Conservation (phyloP, 2,113 vertebrate genomes). For the Cyprinodon brontotheroides region DNA sequence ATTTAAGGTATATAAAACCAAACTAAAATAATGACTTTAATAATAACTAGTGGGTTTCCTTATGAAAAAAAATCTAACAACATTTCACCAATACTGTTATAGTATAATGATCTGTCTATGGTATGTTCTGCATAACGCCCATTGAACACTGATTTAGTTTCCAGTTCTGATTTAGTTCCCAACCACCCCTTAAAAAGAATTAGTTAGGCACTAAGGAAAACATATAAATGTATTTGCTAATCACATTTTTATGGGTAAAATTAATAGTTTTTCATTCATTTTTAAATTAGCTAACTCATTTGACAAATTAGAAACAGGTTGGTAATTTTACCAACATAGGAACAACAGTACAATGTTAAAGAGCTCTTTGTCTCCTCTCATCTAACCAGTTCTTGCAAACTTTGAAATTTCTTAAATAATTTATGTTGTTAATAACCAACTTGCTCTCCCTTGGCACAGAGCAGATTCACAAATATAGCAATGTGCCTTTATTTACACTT, state of each 20-base stretch:
- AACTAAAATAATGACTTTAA: not conserved
- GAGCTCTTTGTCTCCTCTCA: constrained; percentile 20
- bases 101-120: not conserved
- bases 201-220: not conserved
- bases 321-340: not conserved
- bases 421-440: constrained; percentile 80
- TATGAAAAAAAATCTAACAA: not conserved
- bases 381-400: constrained; percentile 70
- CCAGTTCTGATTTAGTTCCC: not conserved
- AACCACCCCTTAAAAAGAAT: not conserved
- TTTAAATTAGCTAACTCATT: not conserved
- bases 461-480: constrained; percentile 74
- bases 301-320: not conserved
- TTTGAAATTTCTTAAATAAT: constrained; percentile 82
- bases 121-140: not conserved
- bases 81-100: not conserved
- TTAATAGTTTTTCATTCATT: not conserved
- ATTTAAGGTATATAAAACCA: not conserved
- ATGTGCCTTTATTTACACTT: constrained; percentile 28
- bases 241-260: not conserved
- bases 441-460: constrained; percentile 62
- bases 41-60: not conserved
- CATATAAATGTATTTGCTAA: not conserved
- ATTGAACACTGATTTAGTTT: not conserved
- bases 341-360: not conserved